phyloP scores from a whole-genome alignment of 2,113 vertebrate genomes.

The Saguinus imperator region DNA sequence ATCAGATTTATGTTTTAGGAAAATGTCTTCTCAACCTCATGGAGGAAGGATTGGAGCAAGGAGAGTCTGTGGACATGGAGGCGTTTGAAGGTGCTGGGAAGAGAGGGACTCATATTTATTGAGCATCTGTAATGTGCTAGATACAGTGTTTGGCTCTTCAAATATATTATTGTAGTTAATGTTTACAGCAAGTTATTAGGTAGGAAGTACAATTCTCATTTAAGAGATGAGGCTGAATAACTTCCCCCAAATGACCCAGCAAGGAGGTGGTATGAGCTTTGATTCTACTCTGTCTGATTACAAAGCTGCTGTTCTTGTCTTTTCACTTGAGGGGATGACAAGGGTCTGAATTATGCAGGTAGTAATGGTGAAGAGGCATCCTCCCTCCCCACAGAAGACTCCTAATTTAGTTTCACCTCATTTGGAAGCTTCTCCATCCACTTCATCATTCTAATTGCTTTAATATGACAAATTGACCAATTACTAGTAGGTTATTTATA shows the following conservation, averaged over 20 bases:
- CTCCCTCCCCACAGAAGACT: slow-evolving; percentile 2
- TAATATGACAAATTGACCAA: slow-evolving; percentile 72
- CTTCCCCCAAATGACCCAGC: neutral
- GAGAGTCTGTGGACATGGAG: neutral
- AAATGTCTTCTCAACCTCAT: neutral
- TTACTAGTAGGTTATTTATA: slow-evolving; percentile 75
- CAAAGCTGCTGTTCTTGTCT: neutral
- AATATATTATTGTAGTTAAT: neutral
- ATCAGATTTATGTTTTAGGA: neutral
- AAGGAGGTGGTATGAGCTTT: neutral
- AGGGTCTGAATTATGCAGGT: neutral
- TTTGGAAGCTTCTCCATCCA: slow-evolving; percentile 60
- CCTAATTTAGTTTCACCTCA: slow-evolving; percentile 51
- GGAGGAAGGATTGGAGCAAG: neutral
- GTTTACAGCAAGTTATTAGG: neutral
- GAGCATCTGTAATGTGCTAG: neutral
- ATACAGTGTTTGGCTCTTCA: neutral
- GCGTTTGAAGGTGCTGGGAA: neutral
- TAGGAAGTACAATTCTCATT: neutral
- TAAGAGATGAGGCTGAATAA: neutral
- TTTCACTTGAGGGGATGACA: neutral
- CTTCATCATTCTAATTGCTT: slow-evolving; percentile 66
- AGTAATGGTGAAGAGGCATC: neutral
- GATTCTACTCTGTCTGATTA: slow-evolving; percentile 29
- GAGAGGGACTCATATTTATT: neutral